These are phyloP conservation scores for Eurytoma californica DNA, from an alignment of 2,888 invertebrate genomes.

Conservation along the genomic window DNA sequence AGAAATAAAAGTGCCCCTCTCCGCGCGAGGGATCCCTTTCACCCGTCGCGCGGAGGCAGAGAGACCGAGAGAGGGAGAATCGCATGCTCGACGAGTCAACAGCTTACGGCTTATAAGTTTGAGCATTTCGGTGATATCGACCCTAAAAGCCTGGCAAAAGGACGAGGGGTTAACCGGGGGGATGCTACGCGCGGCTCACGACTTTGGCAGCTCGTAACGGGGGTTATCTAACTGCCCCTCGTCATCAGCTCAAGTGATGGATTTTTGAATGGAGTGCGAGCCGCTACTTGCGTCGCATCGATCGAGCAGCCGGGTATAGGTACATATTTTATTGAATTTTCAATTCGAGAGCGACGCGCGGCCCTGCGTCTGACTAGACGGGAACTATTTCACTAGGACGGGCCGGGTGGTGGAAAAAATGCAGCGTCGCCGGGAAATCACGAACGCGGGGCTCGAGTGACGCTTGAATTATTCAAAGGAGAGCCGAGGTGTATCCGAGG, in stretches of 20 bases:
- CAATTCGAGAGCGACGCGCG: no score
- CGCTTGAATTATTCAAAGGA: constrained; percentile 42
- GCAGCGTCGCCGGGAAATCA: no score
- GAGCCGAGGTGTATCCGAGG: no score
- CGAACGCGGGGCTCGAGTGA: background rate
- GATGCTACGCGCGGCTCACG: background rate
- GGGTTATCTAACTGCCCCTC: background rate
- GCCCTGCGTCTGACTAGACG: no score
- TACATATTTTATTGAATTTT: no score
- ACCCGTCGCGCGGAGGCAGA: background rate
- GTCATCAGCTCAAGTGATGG: background rate
- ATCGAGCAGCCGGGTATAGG: no score
- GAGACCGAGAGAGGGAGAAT: background rate
- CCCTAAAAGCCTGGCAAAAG: background rate
- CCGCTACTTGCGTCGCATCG: no score
- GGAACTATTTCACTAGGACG: no score
- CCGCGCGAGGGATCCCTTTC: background rate
- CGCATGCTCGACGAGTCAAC: background rate
- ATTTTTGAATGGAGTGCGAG: background rate
- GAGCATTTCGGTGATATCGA: constrained; percentile 7
- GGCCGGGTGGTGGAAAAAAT: no score
- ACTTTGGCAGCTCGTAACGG: no score
- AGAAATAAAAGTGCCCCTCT: background rate
- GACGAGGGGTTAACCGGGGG: background rate
- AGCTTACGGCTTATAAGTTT: constrained; percentile 18